Base-by-base conservation (phyloP, 2,888 invertebrate species). In the Luperina nickerlii region DNA sequence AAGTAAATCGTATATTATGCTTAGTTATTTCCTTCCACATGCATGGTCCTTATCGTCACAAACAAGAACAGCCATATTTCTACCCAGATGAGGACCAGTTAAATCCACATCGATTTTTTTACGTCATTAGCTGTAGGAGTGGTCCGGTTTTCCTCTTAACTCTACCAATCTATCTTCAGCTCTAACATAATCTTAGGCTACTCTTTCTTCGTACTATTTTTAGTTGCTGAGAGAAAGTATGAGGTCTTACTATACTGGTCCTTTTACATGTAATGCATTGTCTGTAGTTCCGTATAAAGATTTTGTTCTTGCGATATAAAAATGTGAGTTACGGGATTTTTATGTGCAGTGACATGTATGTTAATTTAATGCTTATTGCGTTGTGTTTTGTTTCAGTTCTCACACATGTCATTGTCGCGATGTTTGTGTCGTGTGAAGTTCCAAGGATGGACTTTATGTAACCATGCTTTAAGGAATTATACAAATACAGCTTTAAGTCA, bases 91-190 rank as follows among this genome's bases (percentile, higher is more conserved):
- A 45, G 60, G 48, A 48, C 18, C 32, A 78, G 32, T 79, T 79
- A 74, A 69, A 77, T 72, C 71, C 65, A 27, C 72, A 73, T 72
- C 78, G 84, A 79, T 76, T 82, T 86, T 88, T 82, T 76, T 78
- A 71, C 67, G 38, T 81, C 74, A 81, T 82, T 81, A 74, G 60
- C 71, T 72, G 32, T 69, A 80, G 65, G 57, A 78, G 78, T 51
- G 57, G 63, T 78, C 67, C 51, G 8, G 20, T 71, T 79, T 78
- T 78, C 78, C 70, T 74, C 67, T 38, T 54, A 38, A 67, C n/a
- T n/a, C 1, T 6, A 0, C 86, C 84, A 78, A 48, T 78, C 66
- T 70, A 73, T 72, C 32, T 74, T 78, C 81, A 81, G 57, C 82
- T 67, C 66, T n/a, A 11, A n/a, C n/a, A 65, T 42, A 54, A 27